Conservation (phyloP, 1,140 invertebrate genomes). For the Pectinophora gossypiella region DNA sequence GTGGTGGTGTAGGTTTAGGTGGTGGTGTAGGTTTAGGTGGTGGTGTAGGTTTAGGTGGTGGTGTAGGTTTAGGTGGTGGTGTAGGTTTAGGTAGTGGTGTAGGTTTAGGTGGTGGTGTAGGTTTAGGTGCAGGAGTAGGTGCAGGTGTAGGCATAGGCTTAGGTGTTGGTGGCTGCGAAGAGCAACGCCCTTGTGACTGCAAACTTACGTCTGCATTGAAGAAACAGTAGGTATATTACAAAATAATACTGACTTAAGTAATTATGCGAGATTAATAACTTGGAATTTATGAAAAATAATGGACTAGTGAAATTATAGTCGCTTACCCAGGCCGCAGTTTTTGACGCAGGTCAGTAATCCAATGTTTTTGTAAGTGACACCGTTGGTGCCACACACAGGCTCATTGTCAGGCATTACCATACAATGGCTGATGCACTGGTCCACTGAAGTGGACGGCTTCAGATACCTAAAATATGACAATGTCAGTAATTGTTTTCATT, state of each 20-base stretch:
- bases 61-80: not conserved
- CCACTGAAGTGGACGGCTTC: no score
- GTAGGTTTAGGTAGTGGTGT: not conserved
- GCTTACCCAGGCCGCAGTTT: not conserved
- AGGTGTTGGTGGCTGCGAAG: no score
- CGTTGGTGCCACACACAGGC: not conserved
- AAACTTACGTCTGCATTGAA: no score
- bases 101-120: not conserved
- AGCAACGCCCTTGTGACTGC: no score
- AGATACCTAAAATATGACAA: no score
- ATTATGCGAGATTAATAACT: no score
- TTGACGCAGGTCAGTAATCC: not conserved
- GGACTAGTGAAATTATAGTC: no score
- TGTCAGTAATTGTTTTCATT: no score
- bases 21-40: not conserved
- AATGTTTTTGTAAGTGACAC: not conserved
- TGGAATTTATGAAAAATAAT: no score
- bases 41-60: not conserved
- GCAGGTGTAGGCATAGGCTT: no score
- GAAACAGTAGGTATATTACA: no score
- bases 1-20: not conserved
- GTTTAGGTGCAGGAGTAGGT: not conserved
- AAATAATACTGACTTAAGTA: no score
- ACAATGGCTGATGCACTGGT: not conserved
- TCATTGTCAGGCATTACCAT: not conserved